Conservation (phyloP, 2,888 invertebrate genomes). For the Caenorhabditis macrosperma region DNA sequence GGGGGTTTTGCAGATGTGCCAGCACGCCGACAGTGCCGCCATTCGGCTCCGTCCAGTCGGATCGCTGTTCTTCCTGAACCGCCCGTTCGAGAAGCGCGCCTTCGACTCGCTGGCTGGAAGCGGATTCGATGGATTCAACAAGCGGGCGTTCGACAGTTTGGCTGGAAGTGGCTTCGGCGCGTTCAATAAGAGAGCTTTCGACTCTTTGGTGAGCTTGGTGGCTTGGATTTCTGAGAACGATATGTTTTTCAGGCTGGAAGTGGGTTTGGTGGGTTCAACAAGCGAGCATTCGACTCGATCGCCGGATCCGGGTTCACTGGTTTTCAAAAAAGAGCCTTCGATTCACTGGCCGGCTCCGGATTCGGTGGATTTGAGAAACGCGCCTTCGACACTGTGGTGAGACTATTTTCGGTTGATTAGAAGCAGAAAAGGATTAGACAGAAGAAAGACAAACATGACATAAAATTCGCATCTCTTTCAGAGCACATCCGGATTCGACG, state of each 20-base stretch:
- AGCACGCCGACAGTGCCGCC: conserved; percentile 18
- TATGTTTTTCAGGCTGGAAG: conserved; percentile 43
- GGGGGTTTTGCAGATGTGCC: conserved; percentile 33
- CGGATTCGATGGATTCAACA: conserved; percentile 67
- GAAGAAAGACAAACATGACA: background rate
- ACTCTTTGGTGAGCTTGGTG: conserved; percentile 52
- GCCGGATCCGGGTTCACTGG: conserved; percentile 58
- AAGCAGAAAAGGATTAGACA: background rate
- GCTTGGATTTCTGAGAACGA: background rate
- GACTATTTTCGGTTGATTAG: background rate
- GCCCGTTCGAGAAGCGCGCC: conserved; percentile 55
- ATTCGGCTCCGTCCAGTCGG: conserved; percentile 56
- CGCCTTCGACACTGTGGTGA: conserved; percentile 60
- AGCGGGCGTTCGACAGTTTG: conserved; percentile 64
- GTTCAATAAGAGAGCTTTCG: conserved; percentile 61
- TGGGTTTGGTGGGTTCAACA: conserved; percentile 54
- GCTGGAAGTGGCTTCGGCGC: conserved; percentile 55
- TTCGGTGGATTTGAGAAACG: conserved; percentile 64
- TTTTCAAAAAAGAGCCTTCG: conserved; percentile 49
- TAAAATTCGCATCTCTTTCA: background rate
- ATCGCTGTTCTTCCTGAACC: conserved; percentile 44
- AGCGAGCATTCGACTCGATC: conserved; percentile 41
- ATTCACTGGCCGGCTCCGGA: conserved; percentile 45
- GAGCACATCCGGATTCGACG: conserved; percentile 52
- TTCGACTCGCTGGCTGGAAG: conserved; percentile 64